These are phyloP conservation scores for Aphodius sticticus DNA, from an alignment of 2,888 invertebrate species.

Conservation along the genomic window DNA sequence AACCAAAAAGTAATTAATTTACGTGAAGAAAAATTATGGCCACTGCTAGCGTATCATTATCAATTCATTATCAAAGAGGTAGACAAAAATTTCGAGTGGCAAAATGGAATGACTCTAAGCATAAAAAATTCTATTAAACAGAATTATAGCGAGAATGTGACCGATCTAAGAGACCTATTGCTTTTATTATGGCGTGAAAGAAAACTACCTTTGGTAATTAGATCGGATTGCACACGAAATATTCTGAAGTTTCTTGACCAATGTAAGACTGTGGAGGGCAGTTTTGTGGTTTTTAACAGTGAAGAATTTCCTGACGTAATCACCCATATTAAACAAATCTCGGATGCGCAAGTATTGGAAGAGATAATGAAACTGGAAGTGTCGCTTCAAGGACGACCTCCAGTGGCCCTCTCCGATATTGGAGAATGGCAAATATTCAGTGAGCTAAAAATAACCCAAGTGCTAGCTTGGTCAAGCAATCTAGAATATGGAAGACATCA, in stretches of 20 bases:
- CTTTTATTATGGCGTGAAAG: not conserved
- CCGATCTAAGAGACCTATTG: not conserved
- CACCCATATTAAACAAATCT: not conserved
- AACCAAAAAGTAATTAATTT: not conserved
- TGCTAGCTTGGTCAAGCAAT: not conserved
- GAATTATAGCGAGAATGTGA: not conserved
- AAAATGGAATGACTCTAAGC: not conserved
- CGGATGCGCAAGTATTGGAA: not conserved
- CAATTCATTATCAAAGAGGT: not conserved
- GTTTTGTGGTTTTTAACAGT: not conserved
- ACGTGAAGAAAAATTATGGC: not conserved
- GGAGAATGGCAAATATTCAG: not conserved
- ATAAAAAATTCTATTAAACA: no score
- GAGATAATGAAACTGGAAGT: not conserved
- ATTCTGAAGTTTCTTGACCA: not conserved
- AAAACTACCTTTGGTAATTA: not conserved
- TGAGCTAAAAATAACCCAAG: not conserved
- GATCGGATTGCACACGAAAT: not conserved
- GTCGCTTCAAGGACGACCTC: not conserved
- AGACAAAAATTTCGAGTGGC: not conserved
- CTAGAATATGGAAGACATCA: not conserved
- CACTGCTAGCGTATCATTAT: not conserved
- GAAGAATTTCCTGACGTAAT: not conserved
- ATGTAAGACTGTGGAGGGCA: not conserved
- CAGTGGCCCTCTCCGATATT: not conserved